A percentile compares a stretch with the other conserved stretches of the same genome.
Conservation (phyloP, 1,140 invertebrate species). For the Eupristina koningsbergeri region DNA sequence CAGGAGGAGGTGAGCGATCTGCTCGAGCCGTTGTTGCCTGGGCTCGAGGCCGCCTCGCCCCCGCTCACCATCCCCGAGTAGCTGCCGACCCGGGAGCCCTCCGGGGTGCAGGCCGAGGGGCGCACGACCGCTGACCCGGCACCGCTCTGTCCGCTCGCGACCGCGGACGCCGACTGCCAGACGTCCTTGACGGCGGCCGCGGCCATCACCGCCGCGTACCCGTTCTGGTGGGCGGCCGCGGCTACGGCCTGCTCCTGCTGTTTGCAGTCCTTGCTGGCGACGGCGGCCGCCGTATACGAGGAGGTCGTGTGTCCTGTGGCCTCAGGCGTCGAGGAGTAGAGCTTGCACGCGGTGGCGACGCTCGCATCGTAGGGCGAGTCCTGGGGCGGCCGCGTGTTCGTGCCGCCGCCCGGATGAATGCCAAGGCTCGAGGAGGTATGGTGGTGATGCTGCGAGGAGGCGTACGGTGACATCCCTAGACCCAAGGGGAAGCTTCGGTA, state of each 20-base stretch:
- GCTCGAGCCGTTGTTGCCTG: conserved; percentile 80
- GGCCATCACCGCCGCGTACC: conserved; percentile 78
- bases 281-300: conserved; percentile 70
- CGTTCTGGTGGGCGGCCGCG: conserved; percentile 78
- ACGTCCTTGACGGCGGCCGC: conserved; percentile 80
- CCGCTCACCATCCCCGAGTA: conserved; percentile 80
- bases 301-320: conserved; percentile 76
- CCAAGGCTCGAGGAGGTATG: conserved; percentile 76
- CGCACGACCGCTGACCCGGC: conserved; percentile 80
- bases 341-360: conserved; percentile 88
- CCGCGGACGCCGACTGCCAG: conserved; percentile 77
- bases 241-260: conserved; percentile 78
- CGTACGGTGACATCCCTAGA: conserved; percentile 88
- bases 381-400: conserved; percentile 84
- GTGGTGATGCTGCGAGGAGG: conserved; percentile 82
- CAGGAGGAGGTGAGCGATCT: conserved; percentile 80
- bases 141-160: conserved; percentile 73
- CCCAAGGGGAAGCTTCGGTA: conserved; percentile 88
- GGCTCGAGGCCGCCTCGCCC: conserved; percentile 83
- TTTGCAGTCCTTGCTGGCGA: conserved; percentile 73
- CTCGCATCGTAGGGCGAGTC: conserved; percentile 92
- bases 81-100: conserved; percentile 79
- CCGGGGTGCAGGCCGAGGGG: conserved; percentile 89
- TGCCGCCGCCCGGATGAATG: conserved; percentile 76
- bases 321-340: conserved; percentile 81